Percentiles rank a stretch among this genome's conserved stretches.
These are phyloP conservation scores for Danio tinwini DNA, from an alignment of 2,797 vertebrate species.

Conservation along the genomic window DNA sequence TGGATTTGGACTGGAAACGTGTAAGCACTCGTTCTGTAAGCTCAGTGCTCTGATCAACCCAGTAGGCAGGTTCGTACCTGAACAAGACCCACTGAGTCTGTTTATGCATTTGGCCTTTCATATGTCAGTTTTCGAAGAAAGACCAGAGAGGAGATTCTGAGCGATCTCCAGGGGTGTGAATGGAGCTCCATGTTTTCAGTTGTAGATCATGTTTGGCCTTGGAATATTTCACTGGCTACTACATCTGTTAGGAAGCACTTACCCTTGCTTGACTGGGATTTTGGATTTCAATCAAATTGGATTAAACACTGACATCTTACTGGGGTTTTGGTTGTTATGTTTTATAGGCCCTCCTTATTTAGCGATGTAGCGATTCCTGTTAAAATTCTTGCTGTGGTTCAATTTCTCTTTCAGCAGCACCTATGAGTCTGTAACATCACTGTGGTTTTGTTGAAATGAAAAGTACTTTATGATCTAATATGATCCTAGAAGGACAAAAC, in stretches of 20 bases:
- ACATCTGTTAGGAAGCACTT: constrained; percentile 35
- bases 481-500: neutral
- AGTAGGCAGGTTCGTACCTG: constrained; percentile 64
- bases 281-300: constrained; percentile 53
- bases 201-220: constrained; percentile 1
- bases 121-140: constrained; percentile 68
- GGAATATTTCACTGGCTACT: constrained; percentile 3
- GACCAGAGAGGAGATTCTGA: constrained; percentile 68
- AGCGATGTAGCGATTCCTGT: neutral
- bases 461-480: neutral
- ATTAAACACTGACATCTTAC: constrained; percentile 3
- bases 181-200: constrained; percentile 61
- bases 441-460: neutral
- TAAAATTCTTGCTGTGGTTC: neutral
- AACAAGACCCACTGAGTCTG: constrained; percentile 47
- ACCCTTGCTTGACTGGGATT: constrained; percentile 21
- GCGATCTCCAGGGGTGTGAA: constrained; percentile 64
- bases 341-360: neutral
- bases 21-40: constrained; percentile 71
- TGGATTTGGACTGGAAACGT: constrained; percentile 70
- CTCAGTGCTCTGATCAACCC: constrained; percentile 64
- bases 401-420: neutral
- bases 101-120: constrained; percentile 12
- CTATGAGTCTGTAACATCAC: neutral
- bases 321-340: neutral